Conservation (phyloP, 2,888 invertebrate species). For the Galeruca laticollis region DNA sequence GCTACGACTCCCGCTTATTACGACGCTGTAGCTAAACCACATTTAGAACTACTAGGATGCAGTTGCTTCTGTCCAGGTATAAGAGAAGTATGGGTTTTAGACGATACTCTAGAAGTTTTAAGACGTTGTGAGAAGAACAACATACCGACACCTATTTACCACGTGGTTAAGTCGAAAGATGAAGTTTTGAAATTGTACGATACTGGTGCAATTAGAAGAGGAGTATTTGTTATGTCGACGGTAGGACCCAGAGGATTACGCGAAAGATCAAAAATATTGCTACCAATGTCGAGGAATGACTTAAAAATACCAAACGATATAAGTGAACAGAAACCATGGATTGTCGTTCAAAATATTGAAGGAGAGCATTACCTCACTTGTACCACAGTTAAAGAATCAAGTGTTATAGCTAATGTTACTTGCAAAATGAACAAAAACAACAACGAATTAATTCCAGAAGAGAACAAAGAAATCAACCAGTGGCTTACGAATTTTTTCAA, state of each 20-base stretch:
- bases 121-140: conserved; percentile 77
- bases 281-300: conserved; percentile 76
- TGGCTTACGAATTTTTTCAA: conserved; percentile 82
- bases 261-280: conserved; percentile 76
- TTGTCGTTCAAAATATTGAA: conserved; percentile 81
- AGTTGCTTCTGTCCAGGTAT: conserved; percentile 84
- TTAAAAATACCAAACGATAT: conserved; percentile 79
- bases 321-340: conserved; percentile 81
- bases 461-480: conserved; percentile 75
- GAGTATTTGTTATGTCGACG: conserved; percentile 77
- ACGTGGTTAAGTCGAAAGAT: conserved; percentile 75
- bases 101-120: conserved; percentile 82
- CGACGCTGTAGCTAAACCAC: conserved; percentile 85
- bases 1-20: conserved; percentile 84
- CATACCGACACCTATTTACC: conserved; percentile 77
- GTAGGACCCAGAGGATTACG: conserved; percentile 81
- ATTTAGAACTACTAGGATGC: conserved; percentile 84
- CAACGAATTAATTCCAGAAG: conserved; percentile 77
- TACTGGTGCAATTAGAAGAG: conserved; percentile 71
- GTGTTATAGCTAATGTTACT: conserved; percentile 84
- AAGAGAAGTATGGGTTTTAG: conserved; percentile 81
- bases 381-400: conserved; percentile 83
- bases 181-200: conserved; percentile 81
- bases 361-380: conserved; percentile 85
- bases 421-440: conserved; percentile 78